Evolutionary conservation across 1,140 invertebrate species (phyloP).

Genomic region (Rhizoglyphus robini): DNA sequence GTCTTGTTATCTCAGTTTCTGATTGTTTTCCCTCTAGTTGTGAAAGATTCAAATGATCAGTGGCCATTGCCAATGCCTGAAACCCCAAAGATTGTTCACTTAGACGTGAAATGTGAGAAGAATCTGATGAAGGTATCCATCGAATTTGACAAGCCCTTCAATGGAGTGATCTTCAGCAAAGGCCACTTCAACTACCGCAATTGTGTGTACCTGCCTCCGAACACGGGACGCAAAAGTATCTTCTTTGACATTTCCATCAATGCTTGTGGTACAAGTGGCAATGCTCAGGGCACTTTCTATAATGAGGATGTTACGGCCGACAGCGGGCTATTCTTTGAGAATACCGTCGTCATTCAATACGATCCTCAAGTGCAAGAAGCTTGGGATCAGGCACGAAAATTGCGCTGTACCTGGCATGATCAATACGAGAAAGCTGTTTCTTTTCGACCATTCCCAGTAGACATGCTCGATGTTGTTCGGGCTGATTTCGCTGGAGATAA

Average conservation of each 20-base stretch:
- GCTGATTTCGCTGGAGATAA: conserved; percentile 89
- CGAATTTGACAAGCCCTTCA: conserved; percentile 31
- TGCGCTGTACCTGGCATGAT: conserved; percentile 88
- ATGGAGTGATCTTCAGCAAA: conserved; percentile 31
- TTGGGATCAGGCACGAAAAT: conserved; percentile 82
- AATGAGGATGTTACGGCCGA: conserved; percentile 49
- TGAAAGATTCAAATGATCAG: conserved; percentile 18
- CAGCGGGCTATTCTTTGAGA: conserved; percentile 83
- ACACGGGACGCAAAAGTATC: conserved; percentile 69
- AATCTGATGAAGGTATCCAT: conserved; percentile 31
- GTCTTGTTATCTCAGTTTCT: no score
- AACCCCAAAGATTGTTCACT: conserved; percentile 29
- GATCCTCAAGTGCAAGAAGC: conserved; percentile 54
- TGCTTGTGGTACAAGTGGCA: conserved; percentile 72
- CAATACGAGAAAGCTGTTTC: conserved; percentile 89
- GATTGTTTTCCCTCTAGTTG: background rate
- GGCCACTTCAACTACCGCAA: conserved; percentile 63
- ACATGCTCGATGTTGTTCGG: conserved; percentile 82
- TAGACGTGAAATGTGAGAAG: conserved; percentile 32
- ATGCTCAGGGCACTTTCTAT: conserved; percentile 23
- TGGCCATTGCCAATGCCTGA: conserved; percentile 29
- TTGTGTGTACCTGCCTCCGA: conserved; percentile 76
- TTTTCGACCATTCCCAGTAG: conserved; percentile 82
- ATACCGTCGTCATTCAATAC: conserved; percentile 84
- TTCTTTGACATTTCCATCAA: conserved; percentile 84